Evolutionary conservation across 2,113 vertebrate genomes (phyloP), one percentile per base, ranked within the genome.

Genomic region (Ascaphus truei): DNA sequence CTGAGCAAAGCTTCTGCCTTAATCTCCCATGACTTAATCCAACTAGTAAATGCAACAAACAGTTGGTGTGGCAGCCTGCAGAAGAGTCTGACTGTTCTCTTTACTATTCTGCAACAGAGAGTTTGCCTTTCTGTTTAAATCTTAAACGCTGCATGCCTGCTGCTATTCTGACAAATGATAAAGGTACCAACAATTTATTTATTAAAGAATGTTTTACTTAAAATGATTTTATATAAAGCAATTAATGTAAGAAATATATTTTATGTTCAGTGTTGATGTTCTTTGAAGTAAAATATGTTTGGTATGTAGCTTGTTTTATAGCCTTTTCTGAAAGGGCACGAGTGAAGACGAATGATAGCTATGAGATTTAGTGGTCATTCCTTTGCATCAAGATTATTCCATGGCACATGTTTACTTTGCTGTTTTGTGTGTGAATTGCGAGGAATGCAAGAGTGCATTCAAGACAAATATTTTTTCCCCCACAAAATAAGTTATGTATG

Each of bases 21-120:
- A 87, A 86, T 86, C 82, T 88, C 69, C 81, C 74, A 65, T 68
- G 64, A 78, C 48, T 84, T 83, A 86, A 86, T 86, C 84, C 81
- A 79, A 73, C 72, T 68, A 81, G 77, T 74, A 80, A 82, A 83
- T 75, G 77, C 72, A 77, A 11, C 51, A 77, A 39, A 66, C 77
- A 73, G 68, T 76, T 80, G 72, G 68, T 73, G 66, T 76, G 65
- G 20, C 66, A 83, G 29, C 47, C 55, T 48, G 52, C n/a, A 64
- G 73, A 67, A 65, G 30, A 31, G 15, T 73, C 65, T 79, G 27
- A 64, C 45, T 30, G 39, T 80, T 84, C 81, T 74, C 58, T 74
- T 2, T 73, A 65, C 41, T 77, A 63, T 60, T 77, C 71, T 33
- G 77, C 67, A 47, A 63, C 73, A 71, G 52, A 0, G 1, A 73